Conservation (phyloP, 2,888 invertebrate species). For the Hipparchia sbordonii region DNA sequence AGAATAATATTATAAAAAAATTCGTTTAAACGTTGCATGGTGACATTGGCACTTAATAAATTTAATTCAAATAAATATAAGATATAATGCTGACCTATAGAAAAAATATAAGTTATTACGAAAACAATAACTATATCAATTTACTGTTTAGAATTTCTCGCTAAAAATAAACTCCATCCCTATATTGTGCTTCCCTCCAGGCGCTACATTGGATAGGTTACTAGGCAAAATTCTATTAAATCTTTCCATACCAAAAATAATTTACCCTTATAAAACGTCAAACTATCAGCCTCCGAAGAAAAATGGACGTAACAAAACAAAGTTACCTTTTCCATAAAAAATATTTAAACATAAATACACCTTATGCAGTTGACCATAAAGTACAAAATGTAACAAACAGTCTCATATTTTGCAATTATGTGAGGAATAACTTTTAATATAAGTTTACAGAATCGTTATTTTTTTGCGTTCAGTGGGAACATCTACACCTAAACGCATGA, state of each 20-base stretch:
- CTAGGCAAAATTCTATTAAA: slow-evolving; percentile 26
- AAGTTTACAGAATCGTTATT: slow-evolving; percentile 26
- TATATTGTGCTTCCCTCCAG: neutral
- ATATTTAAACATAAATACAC: slow-evolving; percentile 6
- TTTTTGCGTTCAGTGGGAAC: slow-evolving; percentile 10
- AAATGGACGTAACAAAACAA: slow-evolving; percentile 35
- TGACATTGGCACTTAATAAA: too few species aligned
- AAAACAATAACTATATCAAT: neutral
- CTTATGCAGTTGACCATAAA: neutral
- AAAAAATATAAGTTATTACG: neutral
- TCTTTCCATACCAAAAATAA: slow-evolving; percentile 27
- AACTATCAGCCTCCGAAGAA: slow-evolving; percentile 39
- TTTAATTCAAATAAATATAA: neutral
- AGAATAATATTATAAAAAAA: too few species aligned
- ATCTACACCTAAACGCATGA: slow-evolving; percentile 3
- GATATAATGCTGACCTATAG: neutral
- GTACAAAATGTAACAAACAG: slow-evolving; percentile 17
- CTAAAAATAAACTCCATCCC: neutral
- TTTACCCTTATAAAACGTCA: slow-evolving; percentile 36
- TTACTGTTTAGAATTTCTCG: neutral
- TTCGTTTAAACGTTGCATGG: too few species aligned
- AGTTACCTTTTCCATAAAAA: slow-evolving; percentile 26
- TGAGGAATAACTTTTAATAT: slow-evolving; percentile 31
- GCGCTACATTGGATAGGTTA: slow-evolving; percentile 6
- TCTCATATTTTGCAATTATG: slow-evolving; percentile 21